Conservation (phyloP, 2,113 vertebrate species). For the Panthera uncia region DNA sequence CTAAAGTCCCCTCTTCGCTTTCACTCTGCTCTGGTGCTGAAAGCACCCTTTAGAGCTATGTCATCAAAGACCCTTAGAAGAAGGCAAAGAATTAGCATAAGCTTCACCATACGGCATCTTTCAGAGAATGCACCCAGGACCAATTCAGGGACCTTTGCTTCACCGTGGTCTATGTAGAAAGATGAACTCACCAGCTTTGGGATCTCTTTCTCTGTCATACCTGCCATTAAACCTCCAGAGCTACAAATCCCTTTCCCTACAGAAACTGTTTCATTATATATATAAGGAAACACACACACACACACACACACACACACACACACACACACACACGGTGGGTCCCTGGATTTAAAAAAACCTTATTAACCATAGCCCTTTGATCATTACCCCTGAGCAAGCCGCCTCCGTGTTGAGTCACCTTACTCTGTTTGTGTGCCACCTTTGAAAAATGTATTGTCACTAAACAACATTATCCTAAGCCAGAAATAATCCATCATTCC, state of each 20-base stretch:
- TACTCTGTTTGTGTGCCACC: not conserved
- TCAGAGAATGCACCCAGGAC: not conserved
- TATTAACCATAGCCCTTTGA: not conserved
- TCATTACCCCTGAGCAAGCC: not conserved
- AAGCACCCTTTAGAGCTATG: not conserved
- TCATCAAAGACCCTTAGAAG: not conserved
- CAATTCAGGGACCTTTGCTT: not conserved
- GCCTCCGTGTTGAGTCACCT: not conserved
- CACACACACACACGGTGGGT: not conserved
- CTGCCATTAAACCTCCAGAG: not conserved
- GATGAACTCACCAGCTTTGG: not conserved
- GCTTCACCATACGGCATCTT: not conserved
- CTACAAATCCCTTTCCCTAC: not conserved
- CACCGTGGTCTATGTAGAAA: not conserved
- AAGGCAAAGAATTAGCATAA: not conserved
- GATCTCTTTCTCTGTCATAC: not conserved
- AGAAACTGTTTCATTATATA: not conserved
- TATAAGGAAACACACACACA: not conserved
- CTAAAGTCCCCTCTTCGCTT: not conserved
- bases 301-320: too few relatives aligned
- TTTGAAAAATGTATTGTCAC: conserved; percentile 32
- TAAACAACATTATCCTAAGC: not conserved
- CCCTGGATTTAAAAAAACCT: not conserved
- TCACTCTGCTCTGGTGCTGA: not conserved
- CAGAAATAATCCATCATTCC: not conserved